Percentiles rank a stretch among this genome's conserved stretches.
These are phyloP conservation scores for Drosophila prosaltans DNA, from an alignment of 1,140 invertebrate species.

Conservation along the genomic window DNA sequence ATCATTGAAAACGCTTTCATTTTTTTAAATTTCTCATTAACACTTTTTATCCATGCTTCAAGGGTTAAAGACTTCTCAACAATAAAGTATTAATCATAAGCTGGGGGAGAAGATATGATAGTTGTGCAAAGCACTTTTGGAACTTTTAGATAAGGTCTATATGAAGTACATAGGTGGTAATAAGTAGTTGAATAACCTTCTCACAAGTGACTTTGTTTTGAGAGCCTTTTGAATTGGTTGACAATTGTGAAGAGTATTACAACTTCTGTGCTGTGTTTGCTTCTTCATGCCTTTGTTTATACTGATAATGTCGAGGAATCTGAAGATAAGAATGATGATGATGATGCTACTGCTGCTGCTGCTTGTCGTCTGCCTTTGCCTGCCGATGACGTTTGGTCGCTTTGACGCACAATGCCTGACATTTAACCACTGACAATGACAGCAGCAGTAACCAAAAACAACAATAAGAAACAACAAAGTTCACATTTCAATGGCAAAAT, in stretches of 20 bases:
- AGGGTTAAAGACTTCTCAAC: too few relatives aligned
- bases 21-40: too few relatives aligned
- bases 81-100: too few relatives aligned
- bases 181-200: too few relatives aligned
- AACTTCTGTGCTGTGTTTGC: neutral
- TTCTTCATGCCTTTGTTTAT: neutral
- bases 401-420: conserved; percentile 8
- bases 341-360: neutral
- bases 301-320: conserved; percentile 4
- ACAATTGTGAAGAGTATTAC: neutral
- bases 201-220: too few relatives aligned
- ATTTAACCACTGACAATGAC: conserved; percentile 5
- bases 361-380: neutral
- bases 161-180: too few relatives aligned
- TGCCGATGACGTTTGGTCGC: conserved; percentile 2
- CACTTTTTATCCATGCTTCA: too few relatives aligned
- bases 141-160: too few relatives aligned
- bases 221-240: too few relatives aligned
- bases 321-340: conserved; percentile 3
- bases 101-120: too few relatives aligned
- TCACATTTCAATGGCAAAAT: conserved; percentile 1
- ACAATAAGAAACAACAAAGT: neutral
- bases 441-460: neutral
- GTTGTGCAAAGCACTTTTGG: too few relatives aligned
- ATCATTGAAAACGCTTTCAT: too few relatives aligned